Evolutionary conservation across 2,888 invertebrate species (phyloP), one percentile per base, ranked within the genome.

Genomic region (Teleiodes luculella): DNA sequence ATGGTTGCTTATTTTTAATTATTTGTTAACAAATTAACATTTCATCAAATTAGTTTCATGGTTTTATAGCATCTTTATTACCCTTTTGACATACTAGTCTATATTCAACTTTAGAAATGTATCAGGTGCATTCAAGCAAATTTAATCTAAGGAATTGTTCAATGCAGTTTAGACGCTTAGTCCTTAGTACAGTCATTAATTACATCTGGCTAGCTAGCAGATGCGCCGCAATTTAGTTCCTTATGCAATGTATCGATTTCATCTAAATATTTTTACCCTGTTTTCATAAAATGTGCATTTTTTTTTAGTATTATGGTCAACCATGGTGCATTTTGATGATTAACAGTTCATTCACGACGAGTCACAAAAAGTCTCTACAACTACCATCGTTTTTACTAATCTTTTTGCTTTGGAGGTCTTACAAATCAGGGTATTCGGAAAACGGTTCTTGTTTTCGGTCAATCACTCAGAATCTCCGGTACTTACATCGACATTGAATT

Each of bases 101-200:
- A n/a, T n/a, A n/a, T n/a, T n/a, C n/a, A n/a, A n/a, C n/a, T n/a
- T n/a, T n/a, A n/a, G n/a, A n/a, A n/a, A n/a, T n/a, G n/a, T n/a
- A n/a, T n/a, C 76, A 76, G 77, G 74, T 76, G 74, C 63, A 62
- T 65, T 58, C 30, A 58, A 62, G 61, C 64, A 72, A 72, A 67
- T 73, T 74, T 79, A 78, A 77, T 76, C 70, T 74, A 70, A 78
- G 59, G 59, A 58, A 76, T 76, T 65, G 67, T 56, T 60, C 61
- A 54, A 53, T 69, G 68, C 65, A 70, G 66, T 59, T 58, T 60
- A 65, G 64, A 24, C 20, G 28, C 43, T 43, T 28, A 18, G 43
- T 20, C 43, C 43, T 43, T 43, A 43, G 43, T 43, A 43, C 62
- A 65, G 67, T 66, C 70, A 74, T 71, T 65, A 70, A 72, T 73